Conservation (phyloP, 2,888 invertebrate genomes). For the Yponomeuta sedellus region DNA sequence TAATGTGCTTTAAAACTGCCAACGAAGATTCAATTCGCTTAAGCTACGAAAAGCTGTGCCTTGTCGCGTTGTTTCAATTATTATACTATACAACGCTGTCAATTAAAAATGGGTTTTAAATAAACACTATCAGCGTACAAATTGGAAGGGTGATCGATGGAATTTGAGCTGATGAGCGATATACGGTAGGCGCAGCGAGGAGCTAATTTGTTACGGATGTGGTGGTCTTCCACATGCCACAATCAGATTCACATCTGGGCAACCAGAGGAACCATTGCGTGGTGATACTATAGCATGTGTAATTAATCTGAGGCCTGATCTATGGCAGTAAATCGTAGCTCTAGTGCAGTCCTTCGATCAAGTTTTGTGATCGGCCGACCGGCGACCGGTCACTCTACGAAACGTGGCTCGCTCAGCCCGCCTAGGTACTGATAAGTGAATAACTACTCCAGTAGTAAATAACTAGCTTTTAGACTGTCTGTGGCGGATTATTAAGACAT, state of each 20-base stretch:
- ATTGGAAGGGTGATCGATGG: constrained; percentile 40
- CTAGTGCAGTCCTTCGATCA: neutral
- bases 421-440: neutral
- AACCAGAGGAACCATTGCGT: neutral
- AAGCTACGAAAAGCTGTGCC: constrained; percentile 38
- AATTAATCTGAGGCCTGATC: neutral
- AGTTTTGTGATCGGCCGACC: neutral
- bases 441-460: neutral
- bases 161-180: constrained; percentile 56
- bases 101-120: constrained; percentile 48
- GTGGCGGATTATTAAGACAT: neutral
- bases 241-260: neutral
- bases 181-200: constrained; percentile 25
- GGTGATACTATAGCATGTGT: neutral
- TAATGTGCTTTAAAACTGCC: constrained; percentile 41
- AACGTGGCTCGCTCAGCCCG: neutral
- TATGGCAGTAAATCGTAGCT: neutral
- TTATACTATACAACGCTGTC: constrained; percentile 37
- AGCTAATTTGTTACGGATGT: neutral
- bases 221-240: neutral
- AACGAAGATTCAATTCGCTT: constrained; percentile 47
- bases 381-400: neutral
- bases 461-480: neutral
- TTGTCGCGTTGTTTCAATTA: constrained; percentile 43
- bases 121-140: constrained; percentile 41